Base-by-base conservation (phyloP, 2,888 invertebrate species). In the Blastobasis lacticolella region DNA sequence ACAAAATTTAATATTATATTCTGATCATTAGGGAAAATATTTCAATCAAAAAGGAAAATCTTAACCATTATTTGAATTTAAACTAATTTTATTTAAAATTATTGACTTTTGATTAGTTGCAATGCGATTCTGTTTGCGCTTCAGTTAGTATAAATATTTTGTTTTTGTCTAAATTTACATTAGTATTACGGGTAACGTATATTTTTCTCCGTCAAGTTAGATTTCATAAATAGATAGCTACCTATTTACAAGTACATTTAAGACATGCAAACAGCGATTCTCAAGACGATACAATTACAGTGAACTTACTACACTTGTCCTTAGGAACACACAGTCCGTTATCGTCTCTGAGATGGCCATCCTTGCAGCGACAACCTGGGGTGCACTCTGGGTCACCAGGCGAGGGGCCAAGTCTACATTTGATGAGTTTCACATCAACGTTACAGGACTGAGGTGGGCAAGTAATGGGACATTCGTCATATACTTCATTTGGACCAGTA, bases 311-410 rank as follows among this genome's bases (percentile, higher is more conserved):
- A 48, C 65, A 70, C 37, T 66, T 23, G 9, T 64, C 57, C 49
- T 53, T 55, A 2, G 60, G 57, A 5, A 71, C 57, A 51, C 69
- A 69, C 1, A 58, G 9, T 8, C 59, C 64, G 0, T 59, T n/a
- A 6, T 49, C 6, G 38, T 70, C 62, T 10, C 59, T 63, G 0
- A 61, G 51, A 47, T 56, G 60, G 9, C 64, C 63, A 6, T 75
- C 64, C 9, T 49, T 55, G 49, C 78, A 78, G 6, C 70, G 54
- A 51, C 78, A 79, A 0, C 66, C 66, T 36, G 67, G 57, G 40
- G 54, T 37, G 38, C 72, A 73, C 0, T 55, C 57, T 2, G 66
- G 57, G 45, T 70, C 67, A 6, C 75, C 73, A n/a, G 62, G 57
- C 45, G 61, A 49, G 5, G 69, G 73, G 6, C 63, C 55, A 0